Evolutionary conservation across 1,140 invertebrate species (phyloP).

Genomic region (Olivierus martensii): DNA sequence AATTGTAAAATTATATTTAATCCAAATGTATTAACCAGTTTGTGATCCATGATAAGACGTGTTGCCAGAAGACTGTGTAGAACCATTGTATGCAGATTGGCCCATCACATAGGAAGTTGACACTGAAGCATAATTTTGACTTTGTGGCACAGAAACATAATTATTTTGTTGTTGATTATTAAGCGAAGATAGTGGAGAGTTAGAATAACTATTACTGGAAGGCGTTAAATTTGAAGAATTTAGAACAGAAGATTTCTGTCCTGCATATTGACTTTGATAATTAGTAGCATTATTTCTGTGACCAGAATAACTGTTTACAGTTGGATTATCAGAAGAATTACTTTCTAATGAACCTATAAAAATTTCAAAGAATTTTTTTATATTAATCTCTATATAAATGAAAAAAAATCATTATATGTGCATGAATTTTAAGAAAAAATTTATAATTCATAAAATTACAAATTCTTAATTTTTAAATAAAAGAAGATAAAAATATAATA

Average conservation of each 20-base stretch:
- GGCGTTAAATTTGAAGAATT: constrained; percentile 12
- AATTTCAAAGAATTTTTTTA: no score
- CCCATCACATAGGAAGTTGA: constrained; percentile 9
- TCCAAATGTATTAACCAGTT: background rate
- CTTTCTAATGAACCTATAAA: no score
- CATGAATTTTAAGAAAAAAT: no score
- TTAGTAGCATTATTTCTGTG: no score
- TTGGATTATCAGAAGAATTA: no score
- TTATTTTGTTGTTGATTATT: constrained; percentile 3
- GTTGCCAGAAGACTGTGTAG: constrained; percentile 6
- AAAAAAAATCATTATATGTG: no score
- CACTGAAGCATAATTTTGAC: constrained; percentile 5
- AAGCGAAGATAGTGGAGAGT: background rate
- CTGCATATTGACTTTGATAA: background rate
- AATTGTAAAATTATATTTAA: no score
- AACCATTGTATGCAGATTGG: constrained; percentile 5
- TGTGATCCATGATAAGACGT: constrained; percentile 6
- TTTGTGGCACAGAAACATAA: constrained; percentile 7
- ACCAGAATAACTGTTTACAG: no score
- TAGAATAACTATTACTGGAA: constrained; percentile 6
- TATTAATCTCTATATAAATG: no score
- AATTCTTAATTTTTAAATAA: no score
- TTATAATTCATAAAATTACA: no score
- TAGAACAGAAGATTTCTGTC: constrained; percentile 10
- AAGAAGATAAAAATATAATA: no score